Conservation (phyloP, 2,797 vertebrate genomes). For the Coranthus polyacanthus region DNA sequence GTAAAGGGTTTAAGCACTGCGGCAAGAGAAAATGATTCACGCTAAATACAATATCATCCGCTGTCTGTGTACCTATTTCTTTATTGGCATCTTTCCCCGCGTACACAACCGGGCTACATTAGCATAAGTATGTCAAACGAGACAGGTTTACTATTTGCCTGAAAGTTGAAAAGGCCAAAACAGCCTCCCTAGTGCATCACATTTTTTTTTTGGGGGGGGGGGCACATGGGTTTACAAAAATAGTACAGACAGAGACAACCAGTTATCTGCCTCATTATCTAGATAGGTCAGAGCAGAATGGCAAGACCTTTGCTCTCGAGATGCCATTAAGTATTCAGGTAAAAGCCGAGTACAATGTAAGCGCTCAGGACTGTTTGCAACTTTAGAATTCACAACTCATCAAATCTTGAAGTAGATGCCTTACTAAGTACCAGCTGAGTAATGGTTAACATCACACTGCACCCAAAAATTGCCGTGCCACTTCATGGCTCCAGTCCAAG, state of each 20-base stretch:
- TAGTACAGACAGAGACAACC: neutral
- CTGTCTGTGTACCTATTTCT: constrained; percentile 12
- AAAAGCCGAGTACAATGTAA: neutral
- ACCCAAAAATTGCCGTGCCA: neutral
- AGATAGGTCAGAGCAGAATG: constrained; percentile 33
- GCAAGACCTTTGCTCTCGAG: constrained; percentile 32
- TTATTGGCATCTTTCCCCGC: neutral
- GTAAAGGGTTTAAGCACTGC: constrained; percentile 41
- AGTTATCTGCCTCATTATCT: constrained; percentile 43
- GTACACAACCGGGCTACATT: constrained; percentile 1
- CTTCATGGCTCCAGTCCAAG: constrained; percentile 17
- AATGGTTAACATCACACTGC: too few species aligned
- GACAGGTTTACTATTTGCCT: neutral
- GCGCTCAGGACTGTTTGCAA: constrained; percentile 4
- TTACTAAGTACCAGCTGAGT: neutral
- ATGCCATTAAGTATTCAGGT: constrained; percentile 24
- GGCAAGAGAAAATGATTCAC: constrained; percentile 38
- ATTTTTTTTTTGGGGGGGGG: constrained; percentile 12
- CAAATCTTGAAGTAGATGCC: neutral
- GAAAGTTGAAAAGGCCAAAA: constrained; percentile 2
- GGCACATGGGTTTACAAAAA: constrained; percentile 5
- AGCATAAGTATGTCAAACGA: neutral
- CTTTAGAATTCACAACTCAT: constrained; percentile 22
- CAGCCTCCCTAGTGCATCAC: too few species aligned
- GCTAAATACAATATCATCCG: constrained; percentile 32